These are phyloP conservation scores for Rhopalosiphum nymphaeae DNA, from an alignment of 2,888 invertebrate genomes.

Conservation along the genomic window DNA sequence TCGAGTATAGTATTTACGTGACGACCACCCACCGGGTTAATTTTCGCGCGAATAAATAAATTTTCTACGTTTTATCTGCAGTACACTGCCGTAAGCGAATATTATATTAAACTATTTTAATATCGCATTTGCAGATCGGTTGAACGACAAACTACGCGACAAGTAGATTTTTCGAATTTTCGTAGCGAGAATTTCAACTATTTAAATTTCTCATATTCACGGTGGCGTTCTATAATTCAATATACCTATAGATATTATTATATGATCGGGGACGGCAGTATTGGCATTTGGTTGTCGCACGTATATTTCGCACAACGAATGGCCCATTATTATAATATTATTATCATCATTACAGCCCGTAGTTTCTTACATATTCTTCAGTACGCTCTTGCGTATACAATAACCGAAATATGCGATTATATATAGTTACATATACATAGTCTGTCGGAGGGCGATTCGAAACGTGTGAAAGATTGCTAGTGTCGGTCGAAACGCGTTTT, in stretches of 20 bases:
- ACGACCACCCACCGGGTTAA: conserved; percentile 45
- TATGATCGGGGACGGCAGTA: background rate
- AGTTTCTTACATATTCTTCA: background rate
- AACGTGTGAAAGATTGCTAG: background rate
- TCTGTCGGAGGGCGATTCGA: background rate
- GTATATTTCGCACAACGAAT: background rate
- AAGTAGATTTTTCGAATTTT: background rate
- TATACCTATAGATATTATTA: background rate
- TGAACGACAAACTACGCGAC: background rate
- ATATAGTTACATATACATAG: background rate
- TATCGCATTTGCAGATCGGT: background rate
- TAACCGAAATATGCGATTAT: background rate
- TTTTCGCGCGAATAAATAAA: background rate
- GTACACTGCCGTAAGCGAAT: no score
- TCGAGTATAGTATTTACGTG: background rate
- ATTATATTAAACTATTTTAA: background rate
- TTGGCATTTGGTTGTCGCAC: background rate
- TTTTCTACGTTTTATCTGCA: background rate
- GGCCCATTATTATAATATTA: background rate
- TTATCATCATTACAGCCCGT: background rate
- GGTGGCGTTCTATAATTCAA: background rate
- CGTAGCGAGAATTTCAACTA: background rate
- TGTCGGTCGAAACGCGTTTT: background rate
- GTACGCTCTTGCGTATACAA: background rate
- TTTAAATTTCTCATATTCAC: background rate